Evolutionary conservation across 2,888 invertebrate genomes (phyloP).

Genomic region (Pseudoips prasinana): DNA sequence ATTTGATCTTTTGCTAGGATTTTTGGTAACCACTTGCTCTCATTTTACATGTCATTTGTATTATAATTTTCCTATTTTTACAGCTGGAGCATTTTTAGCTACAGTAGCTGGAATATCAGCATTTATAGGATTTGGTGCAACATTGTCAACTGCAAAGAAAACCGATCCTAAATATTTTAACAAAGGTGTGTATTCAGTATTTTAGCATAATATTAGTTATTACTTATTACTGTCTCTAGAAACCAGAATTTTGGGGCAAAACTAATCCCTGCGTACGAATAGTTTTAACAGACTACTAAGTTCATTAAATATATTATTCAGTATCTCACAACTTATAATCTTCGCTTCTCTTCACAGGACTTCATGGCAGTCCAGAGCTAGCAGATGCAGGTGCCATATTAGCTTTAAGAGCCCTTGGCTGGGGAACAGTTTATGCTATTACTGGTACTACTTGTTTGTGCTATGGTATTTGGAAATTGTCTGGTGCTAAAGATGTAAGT

Average conservation of each 20-base stretch:
- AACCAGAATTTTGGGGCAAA: too few species aligned
- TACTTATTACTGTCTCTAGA: too few species aligned
- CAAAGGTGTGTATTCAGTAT: conserved; percentile 73
- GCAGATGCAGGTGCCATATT: conserved; percentile 90
- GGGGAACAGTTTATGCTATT: conserved; percentile 94
- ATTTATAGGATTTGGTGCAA: conserved; percentile 90
- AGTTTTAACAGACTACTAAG: background rate
- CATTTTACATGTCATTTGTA: too few species aligned
- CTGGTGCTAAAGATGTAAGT: conserved; percentile 91
- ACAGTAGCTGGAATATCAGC: conserved; percentile 90
- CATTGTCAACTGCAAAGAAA: conserved; percentile 89
- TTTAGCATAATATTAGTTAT: too few species aligned
- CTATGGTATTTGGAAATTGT: conserved; percentile 93
- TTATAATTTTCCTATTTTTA: too few species aligned
- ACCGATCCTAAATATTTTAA: conserved; percentile 90
- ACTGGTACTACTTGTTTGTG: conserved; percentile 91
- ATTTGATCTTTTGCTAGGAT: too few species aligned
- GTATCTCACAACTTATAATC: too few species aligned
- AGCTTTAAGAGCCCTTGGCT: conserved; percentile 92
- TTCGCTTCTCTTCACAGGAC: too few species aligned
- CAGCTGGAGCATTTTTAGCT: conserved; percentile 87
- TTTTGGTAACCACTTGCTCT: too few species aligned
- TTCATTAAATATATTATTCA: too few species aligned
- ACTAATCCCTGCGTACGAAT: too few species aligned
- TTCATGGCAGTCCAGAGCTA: conserved; percentile 82